Conservation (phyloP, 2,797 vertebrate genomes). For the Aplochiton taeniatus region DNA sequence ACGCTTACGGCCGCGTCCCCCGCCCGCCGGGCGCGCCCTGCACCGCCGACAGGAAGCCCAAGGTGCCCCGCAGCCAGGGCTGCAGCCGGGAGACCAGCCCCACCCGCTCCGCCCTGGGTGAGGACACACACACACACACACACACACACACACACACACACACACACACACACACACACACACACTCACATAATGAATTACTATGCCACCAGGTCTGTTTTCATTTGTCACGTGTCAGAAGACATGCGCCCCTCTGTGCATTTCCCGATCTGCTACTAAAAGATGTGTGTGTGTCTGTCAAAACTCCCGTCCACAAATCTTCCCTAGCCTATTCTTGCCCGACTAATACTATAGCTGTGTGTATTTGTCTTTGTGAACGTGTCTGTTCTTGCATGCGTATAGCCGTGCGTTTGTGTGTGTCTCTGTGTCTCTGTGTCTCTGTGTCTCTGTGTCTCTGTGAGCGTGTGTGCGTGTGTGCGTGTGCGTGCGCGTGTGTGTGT, state of each 20-base stretch:
- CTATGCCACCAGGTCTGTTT: too few relatives aligned
- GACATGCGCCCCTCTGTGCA: too few relatives aligned
- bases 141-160: neutral
- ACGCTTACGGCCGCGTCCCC: conserved; percentile 79
- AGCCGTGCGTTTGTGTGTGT: conserved; percentile 14
- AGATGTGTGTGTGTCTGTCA: too few relatives aligned
- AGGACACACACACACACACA: conserved; percentile 41
- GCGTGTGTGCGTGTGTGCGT: neutral
- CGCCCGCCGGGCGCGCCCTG: conserved; percentile 72
- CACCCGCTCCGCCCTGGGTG: conserved; percentile 85
- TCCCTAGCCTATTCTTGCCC: too few relatives aligned
- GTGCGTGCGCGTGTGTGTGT: too few relatives aligned
- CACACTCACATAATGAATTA: too few relatives aligned
- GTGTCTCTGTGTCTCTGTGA: conserved; percentile 23
- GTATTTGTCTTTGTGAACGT: neutral
- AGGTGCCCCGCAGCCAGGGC: conserved; percentile 92
- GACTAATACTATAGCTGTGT: conserved; percentile 52
- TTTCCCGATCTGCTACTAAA: too few relatives aligned
- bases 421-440: conserved; percentile 23
- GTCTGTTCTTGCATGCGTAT: conserved; percentile 19
- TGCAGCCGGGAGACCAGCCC: conserved; percentile 97
- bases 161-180: too few relatives aligned
- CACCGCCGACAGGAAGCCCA: conserved; percentile 78
- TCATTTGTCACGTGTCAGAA: too few relatives aligned
- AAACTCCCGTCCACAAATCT: neutral